Evolutionary conservation across 2,113 vertebrate genomes (phyloP), one percentile per base, ranked within the genome.

Genomic region (Turdus rufiventris): DNA sequence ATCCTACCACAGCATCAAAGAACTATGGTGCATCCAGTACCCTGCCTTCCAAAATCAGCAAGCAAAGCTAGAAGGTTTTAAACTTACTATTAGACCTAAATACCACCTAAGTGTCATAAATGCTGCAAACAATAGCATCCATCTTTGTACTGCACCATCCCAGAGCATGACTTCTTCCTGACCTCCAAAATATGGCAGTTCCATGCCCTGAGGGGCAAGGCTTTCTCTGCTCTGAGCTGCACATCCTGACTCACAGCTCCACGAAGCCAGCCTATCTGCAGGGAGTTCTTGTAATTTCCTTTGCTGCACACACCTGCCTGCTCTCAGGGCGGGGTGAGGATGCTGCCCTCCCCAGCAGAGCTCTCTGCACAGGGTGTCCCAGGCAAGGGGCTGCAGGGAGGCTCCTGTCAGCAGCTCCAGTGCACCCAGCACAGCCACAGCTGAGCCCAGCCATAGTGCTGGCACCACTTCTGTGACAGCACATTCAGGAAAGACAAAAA

Each of bases 311-410:
- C 36, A 50, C 62, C 36, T 78, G 43, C 14, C 36, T 74, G 71
- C 61, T 83, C 40, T 57, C 7, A 15, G 11, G 33, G 19, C 43
- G 23, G 2, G 0, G 14, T 29, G 40, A 66, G 26, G 70, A 21
- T 61, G 48, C 62, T 93, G 48, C 31, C 47, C 56, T 60, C n/a
- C 24, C 28, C 72, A 83, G 72, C 1, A 1, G 40, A 62, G n/a
- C 19, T 61, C 25, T 58, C 54, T 73, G 56, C 38, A 7, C 7
- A 4, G n/a, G 17, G 3, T 36, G n/a, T 9, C 38, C 42, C 68
- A 54, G 26, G 9, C 0, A 0, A 71, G 36, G 43, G 34, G 31
- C 42, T 61, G 23, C 53, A 79, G n/a, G 43, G 5, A 51, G 33
- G 33, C 53, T 80, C 25, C 45, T 70, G 23, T 2, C 56, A 66